Base-by-base conservation (phyloP, 2,113 vertebrate species). In the Takifugu bimaculatus region DNA sequence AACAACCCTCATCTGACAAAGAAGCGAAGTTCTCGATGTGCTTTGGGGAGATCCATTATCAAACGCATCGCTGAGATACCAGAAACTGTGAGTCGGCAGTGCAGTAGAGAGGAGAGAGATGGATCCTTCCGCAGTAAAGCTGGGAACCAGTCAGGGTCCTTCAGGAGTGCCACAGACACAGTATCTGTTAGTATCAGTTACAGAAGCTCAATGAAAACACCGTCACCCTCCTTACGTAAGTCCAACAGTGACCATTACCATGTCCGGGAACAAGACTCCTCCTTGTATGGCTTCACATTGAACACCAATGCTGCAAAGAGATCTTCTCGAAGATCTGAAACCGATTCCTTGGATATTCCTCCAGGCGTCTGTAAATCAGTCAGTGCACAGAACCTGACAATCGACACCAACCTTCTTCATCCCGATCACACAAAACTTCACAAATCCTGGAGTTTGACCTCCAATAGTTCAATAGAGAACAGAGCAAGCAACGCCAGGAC, bases 1-100 rank as follows among this genome's bases (percentile, higher is more conserved):
- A 92, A 93, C 84, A 99, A 99, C 85, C 97, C 96, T 4, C 97
- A 99, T 81, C 88, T 98, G 57, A 83, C 90, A 60, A 95, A 94
- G 83, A 96, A 93, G 78, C 86, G 83, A 42, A 80, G 90, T 68
- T 92, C 94, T 65, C 89, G 92, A 25, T 89, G 90, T 55, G 74
- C 88, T 32, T 75, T 97, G 52, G 92, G 89, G 20, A 91, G 89
- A 29, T 93, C 94, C 54, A 70, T 94, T 49, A 86, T 90, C 2
- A 93, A 81, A 65, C 89, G 90, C 12, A 83, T 90, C 0, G 65
- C 90, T 4, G 93, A 96, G 77, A 88, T 84, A 66, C 93, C 94
- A 0, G 94, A 93, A 49, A 85, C 88, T 0, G 72, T 90, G 80
- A 91, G 89, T 20, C 84, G 92, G 4, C 92, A 89, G 77, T 88